Evolutionary conservation across 1,140 invertebrate genomes (phyloP), one percentile per base, ranked within the genome.

Genomic region (Euborellia annulipes): DNA sequence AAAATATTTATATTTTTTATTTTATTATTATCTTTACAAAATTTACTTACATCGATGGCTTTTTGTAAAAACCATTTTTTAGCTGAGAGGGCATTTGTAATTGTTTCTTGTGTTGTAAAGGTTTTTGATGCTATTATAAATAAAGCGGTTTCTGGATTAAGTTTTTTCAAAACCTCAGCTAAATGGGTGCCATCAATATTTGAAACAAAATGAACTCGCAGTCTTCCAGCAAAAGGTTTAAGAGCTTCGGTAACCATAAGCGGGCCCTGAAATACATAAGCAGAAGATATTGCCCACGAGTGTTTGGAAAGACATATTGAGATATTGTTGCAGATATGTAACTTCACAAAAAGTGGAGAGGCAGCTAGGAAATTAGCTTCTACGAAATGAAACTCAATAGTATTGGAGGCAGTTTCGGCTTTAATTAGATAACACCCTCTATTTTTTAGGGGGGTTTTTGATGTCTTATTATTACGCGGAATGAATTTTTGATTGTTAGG

Each of bases 101-200:
- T 96, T 2, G 96, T 99, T 73, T 99, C 96, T 64, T 98, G 94
- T 2, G 96, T 99, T 8, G 94, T 98, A 62, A 97, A 98, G 1
- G 94, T 98, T 69, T 99, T 98, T 2, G 93, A 98, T 9, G 95
- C 95, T 61, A 99, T 90, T 56, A 99, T 95, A 65, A 99, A 99
- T 2, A 99, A 67, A 3, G 86, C 84, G 0, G 92, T 95, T 63
- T 98, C 92, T 3, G 92, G 82, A 64, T 86, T 78, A 3, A 98
- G 62, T 57, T 82, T 82, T 58, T 92, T 93, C 38, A 98, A 66
- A 11, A 85, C 86, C 67, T 97, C 90, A 3, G 87, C 89, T 54
- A 98, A 68, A 63, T 99, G 96, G 14, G 94, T 98, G 20, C 96
- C 96, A 73, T 99, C 96, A 59, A 99, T 93, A 60, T 99, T 99